These are phyloP conservation scores for Melieria picta DNA, from an alignment of 2,888 invertebrate species.

Conservation along the genomic window DNA sequence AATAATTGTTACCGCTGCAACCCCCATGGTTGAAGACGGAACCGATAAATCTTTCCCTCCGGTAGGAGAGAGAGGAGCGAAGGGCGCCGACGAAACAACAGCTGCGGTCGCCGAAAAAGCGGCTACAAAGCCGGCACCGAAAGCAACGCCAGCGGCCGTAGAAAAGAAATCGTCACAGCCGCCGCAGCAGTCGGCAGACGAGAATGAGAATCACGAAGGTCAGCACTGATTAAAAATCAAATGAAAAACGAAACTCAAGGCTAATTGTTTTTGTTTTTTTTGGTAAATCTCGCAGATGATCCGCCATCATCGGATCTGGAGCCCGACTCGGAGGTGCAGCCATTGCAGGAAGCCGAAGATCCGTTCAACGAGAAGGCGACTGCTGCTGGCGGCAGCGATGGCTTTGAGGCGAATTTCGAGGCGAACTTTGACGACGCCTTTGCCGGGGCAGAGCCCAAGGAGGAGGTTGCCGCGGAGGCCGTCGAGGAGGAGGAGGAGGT, in stretches of 20 bases:
- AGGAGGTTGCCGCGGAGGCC: slow-evolving; percentile 33
- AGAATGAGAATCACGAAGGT: slow-evolving; percentile 52
- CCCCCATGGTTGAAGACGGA: slow-evolving; percentile 89
- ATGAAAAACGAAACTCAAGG: no score
- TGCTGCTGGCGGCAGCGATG: slow-evolving; percentile 41
- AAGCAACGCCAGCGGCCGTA: slow-evolving; percentile 37
- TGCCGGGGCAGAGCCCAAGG: slow-evolving; percentile 47
- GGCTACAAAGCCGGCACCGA: slow-evolving; percentile 38
- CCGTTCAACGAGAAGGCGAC: slow-evolving; percentile 58
- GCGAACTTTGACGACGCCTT: slow-evolving; percentile 68
- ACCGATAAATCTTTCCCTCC: slow-evolving; percentile 81
- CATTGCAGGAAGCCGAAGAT: slow-evolving; percentile 55
- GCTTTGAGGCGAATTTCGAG: slow-evolving; percentile 65
- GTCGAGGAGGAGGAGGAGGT: slow-evolving; percentile 51
- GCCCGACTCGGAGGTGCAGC: slow-evolving; percentile 53
- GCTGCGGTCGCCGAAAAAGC: slow-evolving; percentile 38
- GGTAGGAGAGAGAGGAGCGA: slow-evolving; percentile 57
- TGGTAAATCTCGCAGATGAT: slow-evolving; percentile 32
- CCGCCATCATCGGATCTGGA: slow-evolving; percentile 53
- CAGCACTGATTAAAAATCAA: slow-evolving; percentile 26
- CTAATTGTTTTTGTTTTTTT: no score
- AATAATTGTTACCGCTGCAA: slow-evolving; percentile 93
- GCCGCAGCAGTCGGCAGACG: slow-evolving; percentile 39
- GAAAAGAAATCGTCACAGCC: slow-evolving; percentile 17
- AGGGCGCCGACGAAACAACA: slow-evolving; percentile 42